Evolutionary conservation across 2,797 vertebrate species (phyloP).

Genomic region (Anisognathus igniventris): DNA sequence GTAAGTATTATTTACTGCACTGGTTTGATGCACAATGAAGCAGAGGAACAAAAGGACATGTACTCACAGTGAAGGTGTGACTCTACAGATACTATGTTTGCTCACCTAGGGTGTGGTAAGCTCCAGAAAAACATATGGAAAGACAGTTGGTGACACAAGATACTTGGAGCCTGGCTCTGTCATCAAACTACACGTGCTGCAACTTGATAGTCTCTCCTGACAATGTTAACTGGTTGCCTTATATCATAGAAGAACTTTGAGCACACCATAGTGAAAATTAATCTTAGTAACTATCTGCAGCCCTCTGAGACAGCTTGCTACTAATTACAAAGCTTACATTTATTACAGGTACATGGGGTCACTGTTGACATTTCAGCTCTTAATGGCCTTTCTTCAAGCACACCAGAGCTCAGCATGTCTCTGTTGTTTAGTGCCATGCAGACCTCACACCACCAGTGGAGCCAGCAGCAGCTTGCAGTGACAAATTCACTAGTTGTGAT

Average conservation of each 20-base stretch:
- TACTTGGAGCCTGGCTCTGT: background rate
- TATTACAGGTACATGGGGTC: constrained; percentile 46
- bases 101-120: background rate
- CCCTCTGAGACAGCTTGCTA: constrained; percentile 16
- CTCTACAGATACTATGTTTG: background rate
- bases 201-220: background rate
- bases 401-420: background rate
- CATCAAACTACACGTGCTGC: background rate
- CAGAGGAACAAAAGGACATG: background rate
- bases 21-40: background rate
- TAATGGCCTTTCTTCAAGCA: constrained; percentile 18
- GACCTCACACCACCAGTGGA: background rate
- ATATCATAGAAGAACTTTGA: background rate
- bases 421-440: background rate
- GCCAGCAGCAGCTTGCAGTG: background rate
- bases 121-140: background rate
- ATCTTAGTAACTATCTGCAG: constrained; percentile 21
- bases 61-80: background rate
- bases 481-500: background rate
- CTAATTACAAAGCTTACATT: constrained; percentile 55
- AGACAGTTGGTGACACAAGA: background rate
- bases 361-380: constrained; percentile 19
- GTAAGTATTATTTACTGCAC: background rate
- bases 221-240: background rate
- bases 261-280: constrained; percentile 1